A percentile compares a stretch with the other conserved stretches of the same genome.
Conservation (phyloP, 2,888 invertebrate genomes). For the Sphaerophoria rueppellii region DNA sequence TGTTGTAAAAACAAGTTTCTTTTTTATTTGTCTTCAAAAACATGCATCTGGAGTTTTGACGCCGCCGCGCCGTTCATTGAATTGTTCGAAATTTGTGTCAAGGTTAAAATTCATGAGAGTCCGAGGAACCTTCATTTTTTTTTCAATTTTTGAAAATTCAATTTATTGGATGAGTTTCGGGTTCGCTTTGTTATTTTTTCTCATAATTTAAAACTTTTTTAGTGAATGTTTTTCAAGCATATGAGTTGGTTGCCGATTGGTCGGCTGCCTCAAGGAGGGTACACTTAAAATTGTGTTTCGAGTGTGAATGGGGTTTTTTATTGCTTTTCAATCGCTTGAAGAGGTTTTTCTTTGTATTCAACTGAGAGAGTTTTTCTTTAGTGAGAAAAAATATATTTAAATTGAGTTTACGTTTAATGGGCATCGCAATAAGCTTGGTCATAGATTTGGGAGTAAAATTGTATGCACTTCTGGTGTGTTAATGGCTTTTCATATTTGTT, state of each 20-base stretch:
- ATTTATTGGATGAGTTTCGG: background rate
- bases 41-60: conserved; percentile 21
- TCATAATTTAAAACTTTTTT: background rate
- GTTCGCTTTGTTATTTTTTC: background rate
- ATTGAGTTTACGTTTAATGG: no score
- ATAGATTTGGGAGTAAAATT: no score
- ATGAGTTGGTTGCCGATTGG: background rate
- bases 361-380: no score
- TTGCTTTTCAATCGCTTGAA: background rate
- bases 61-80: background rate
- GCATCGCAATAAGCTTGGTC: no score
- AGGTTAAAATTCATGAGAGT: conserved; percentile 22
- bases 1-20: conserved; percentile 14
- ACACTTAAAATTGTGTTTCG: conserved; percentile 5
- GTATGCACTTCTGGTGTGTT: no score
- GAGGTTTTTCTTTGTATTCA: no score
- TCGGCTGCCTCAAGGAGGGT: background rate
- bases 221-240: background rate
- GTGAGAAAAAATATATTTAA: no score
- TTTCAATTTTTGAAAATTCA: background rate
- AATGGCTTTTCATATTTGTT: no score
- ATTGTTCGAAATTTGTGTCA: background rate
- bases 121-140: conserved; percentile 7
- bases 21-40: background rate
- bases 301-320: background rate